Evolutionary conservation across 1,140 invertebrate genomes (phyloP).

Genomic region (Pseudomyrmex concolor): DNA sequence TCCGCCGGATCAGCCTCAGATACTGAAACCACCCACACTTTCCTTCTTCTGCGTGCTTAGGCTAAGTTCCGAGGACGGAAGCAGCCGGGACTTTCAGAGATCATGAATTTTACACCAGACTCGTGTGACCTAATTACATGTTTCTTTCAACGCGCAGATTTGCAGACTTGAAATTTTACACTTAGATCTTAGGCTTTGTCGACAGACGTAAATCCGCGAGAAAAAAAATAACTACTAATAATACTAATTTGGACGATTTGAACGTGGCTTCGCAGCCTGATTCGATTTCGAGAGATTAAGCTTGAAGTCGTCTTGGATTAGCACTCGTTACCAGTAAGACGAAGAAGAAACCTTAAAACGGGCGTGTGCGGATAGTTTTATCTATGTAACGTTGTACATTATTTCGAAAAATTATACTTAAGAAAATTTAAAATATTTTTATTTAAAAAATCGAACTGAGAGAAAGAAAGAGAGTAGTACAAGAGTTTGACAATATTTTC

Average conservation of each 20-base stretch:
- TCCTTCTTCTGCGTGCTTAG: conserved; percentile 78
- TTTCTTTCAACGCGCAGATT: not conserved
- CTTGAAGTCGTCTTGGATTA: conserved; percentile 77
- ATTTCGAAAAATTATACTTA: too few relatives aligned
- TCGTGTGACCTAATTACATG: not conserved
- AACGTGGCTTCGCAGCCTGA: conserved; percentile 75
- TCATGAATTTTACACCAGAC: conserved; percentile 33
- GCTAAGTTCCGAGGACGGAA: conserved; percentile 72
- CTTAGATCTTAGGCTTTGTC: not conserved
- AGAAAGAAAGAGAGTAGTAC: too few relatives aligned
- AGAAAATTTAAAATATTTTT: too few relatives aligned
- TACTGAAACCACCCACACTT: conserved; percentile 82
- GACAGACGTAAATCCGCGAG: not conserved
- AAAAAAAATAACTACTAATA: not conserved
- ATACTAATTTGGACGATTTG: conserved; percentile 7
- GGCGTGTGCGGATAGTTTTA: not conserved
- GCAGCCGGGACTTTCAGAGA: conserved; percentile 47
- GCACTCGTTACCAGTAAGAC: conserved; percentile 76
- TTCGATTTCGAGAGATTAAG: conserved; percentile 77
- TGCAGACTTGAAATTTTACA: not conserved
- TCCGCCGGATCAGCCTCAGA: conserved; percentile 84
- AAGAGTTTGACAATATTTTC: too few relatives aligned
- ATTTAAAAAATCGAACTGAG: too few relatives aligned
- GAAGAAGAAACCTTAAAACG: conserved; percentile 80
- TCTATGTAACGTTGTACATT: too few relatives aligned